These are phyloP conservation scores for Corbicula japonica DNA, from an alignment of 2,888 invertebrate genomes.

Conservation along the genomic window DNA sequence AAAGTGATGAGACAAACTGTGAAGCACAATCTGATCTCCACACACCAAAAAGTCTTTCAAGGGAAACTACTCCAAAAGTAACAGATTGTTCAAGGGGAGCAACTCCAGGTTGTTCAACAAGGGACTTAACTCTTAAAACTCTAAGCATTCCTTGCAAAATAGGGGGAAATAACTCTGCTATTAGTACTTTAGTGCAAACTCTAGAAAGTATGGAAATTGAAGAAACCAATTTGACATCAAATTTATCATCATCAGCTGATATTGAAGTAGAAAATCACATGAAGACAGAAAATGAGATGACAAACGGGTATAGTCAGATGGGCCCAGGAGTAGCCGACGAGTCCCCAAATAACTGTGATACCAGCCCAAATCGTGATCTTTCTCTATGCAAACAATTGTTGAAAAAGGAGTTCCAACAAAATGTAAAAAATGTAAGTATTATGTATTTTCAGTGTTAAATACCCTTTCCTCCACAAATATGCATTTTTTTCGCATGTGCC, in stretches of 20 bases:
- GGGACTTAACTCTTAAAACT: conserved; percentile 18
- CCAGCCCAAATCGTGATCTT: conserved; percentile 30
- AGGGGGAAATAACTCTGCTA: conserved; percentile 39
- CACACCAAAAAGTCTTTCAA: conserved; percentile 40
- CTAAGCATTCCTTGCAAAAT: conserved; percentile 57
- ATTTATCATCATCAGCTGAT: conserved; percentile 45
- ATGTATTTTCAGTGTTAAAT: too few relatives aligned
- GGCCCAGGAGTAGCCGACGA: background rate
- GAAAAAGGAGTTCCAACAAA: conserved; percentile 67
- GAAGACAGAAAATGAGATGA: conserved; percentile 16
- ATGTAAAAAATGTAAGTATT: conserved; percentile 66
- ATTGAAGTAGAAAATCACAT: conserved; percentile 56
- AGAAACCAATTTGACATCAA: conserved; percentile 36
- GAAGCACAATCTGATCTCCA: conserved; percentile 2
- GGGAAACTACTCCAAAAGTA: conserved; percentile 15
- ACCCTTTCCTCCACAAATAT: too few relatives aligned
- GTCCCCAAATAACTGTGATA: conserved; percentile 31
- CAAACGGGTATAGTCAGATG: background rate
- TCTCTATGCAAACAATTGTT: conserved; percentile 71
- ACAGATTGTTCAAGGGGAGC: background rate
- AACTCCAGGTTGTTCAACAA: conserved; percentile 13
- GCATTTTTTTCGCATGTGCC: too few relatives aligned
- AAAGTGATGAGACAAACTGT: background rate
- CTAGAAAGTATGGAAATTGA: conserved; percentile 63
- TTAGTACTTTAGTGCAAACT: conserved; percentile 49